A percentile compares a stretch with the other conserved stretches of the same genome.
These are phyloP conservation scores for Tiliacea aurago DNA, from an alignment of 2,888 invertebrate genomes.

Conservation along the genomic window DNA sequence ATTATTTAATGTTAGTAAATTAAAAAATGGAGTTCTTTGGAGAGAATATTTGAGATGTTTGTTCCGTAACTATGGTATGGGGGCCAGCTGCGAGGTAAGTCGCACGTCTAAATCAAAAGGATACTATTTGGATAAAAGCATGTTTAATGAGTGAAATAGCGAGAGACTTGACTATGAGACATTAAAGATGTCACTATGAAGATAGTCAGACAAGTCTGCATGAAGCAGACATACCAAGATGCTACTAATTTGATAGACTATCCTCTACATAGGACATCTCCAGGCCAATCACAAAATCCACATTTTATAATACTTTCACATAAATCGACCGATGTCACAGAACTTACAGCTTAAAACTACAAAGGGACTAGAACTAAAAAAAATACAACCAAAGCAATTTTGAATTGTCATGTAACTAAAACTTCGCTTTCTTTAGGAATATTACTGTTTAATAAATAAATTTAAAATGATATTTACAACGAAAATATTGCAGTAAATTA, in stretches of 20 bases:
- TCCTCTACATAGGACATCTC: constrained; percentile 20
- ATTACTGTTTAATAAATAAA: constrained; percentile 73
- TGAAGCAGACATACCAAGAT: constrained; percentile 16
- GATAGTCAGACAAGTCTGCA: constrained; percentile 18
- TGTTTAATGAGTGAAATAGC: constrained; percentile 53
- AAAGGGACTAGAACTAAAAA: constrained; percentile 89
- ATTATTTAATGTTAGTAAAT: constrained; percentile 51
- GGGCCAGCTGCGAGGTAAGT: constrained; percentile 55
- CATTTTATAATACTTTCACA: constrained; percentile 66
- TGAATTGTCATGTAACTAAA: constrained; percentile 84
- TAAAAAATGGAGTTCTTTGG: constrained; percentile 68
- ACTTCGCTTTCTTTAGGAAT: constrained; percentile 68
- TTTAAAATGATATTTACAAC: constrained; percentile 75
- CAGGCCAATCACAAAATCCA: constrained; percentile 42
- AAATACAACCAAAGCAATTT: constrained; percentile 83
- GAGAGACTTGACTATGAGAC: constrained; percentile 28
- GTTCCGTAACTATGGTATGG: constrained; percentile 44
- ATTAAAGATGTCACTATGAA: constrained; percentile 22
- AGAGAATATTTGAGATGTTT: constrained; percentile 59
- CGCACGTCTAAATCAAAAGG: constrained; percentile 53
- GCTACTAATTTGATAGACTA: constrained; percentile 11
- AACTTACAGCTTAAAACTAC: constrained; percentile 77
- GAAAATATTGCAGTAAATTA: constrained; percentile 64
- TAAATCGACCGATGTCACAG: constrained; percentile 70
- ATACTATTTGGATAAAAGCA: constrained; percentile 55